phyloP scores from a whole-genome alignment of 2,113 vertebrate species.

The Sardina pilchardus region DNA sequence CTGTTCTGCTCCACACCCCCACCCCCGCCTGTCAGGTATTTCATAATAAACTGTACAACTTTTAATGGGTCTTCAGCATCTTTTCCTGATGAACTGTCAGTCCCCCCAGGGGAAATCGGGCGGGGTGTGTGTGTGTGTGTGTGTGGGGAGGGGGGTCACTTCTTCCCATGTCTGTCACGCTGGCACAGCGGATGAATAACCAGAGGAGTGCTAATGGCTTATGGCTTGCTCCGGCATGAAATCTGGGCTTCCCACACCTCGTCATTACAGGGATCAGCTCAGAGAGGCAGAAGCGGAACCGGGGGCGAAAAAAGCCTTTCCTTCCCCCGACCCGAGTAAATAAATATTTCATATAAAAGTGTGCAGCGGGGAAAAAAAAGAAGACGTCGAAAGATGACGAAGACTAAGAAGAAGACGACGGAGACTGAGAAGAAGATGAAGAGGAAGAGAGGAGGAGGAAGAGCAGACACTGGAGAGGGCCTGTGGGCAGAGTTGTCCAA shows the following conservation, averaged over 20 bases:
- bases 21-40: background rate
- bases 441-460: constrained; percentile 37
- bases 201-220: constrained; percentile 38
- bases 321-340: constrained; percentile 63
- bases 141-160: background rate
- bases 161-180: constrained; percentile 35
- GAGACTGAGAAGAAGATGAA: background rate
- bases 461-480: constrained; percentile 47
- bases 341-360: constrained; percentile 67
- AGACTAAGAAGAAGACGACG: background rate
- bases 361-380: background rate
- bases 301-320: constrained; percentile 41
- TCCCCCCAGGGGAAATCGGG: constrained; percentile 3
- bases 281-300: constrained; percentile 39
- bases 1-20: background rate
- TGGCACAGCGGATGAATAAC: constrained; percentile 14
- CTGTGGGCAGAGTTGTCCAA: constrained; percentile 51
- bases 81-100: constrained; percentile 45
- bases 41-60: constrained; percentile 39
- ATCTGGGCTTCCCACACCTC: constrained; percentile 56
- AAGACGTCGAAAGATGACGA: background rate
- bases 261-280: constrained; percentile 53
- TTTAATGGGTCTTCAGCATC: constrained; percentile 41
- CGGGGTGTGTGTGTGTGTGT: constrained; percentile 15
- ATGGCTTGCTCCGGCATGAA: constrained; percentile 50